A percentile compares a stretch with the other conserved stretches of the same genome.
Evolutionary conservation across 2,888 invertebrate species (phyloP).

Genomic region (Polylopha cassiicola): DNA sequence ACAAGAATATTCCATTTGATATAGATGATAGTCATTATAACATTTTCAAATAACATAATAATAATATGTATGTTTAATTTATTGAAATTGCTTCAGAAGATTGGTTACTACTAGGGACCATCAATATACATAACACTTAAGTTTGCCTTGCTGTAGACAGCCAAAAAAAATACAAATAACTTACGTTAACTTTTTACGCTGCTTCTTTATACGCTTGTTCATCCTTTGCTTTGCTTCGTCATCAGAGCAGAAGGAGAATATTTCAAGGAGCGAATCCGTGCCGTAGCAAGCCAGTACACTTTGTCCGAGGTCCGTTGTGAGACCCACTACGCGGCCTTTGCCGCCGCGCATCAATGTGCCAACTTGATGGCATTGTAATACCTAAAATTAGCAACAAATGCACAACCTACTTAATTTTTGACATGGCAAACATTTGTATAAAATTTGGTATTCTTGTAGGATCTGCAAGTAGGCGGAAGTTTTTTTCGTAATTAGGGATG

Average conservation of each 20-base stretch:
- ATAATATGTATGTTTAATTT: no score
- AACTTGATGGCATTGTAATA: slow-evolving; percentile 84
- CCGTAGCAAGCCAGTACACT: slow-evolving; percentile 89
- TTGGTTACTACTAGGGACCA: no score
- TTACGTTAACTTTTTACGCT: slow-evolving; percentile 77
- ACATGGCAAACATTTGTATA: no score
- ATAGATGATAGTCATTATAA: slow-evolving; percentile 9
- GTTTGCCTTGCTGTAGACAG: slow-evolving; percentile 2
- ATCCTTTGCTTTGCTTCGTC: slow-evolving; percentile 84
- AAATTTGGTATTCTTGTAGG: no score
- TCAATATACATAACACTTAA: no score
- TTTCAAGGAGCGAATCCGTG: slow-evolving; percentile 86
- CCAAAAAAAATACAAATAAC: slow-evolving; percentile 27
- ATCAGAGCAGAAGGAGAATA: slow-evolving; percentile 87
- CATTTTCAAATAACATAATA: no score
- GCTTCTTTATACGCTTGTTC: slow-evolving; percentile 87
- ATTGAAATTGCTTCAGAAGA: no score
- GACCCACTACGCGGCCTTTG: slow-evolving; percentile 85
- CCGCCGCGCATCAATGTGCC: slow-evolving; percentile 89
- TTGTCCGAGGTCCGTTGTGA: slow-evolving; percentile 84
- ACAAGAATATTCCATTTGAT: background rate
- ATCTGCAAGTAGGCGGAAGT: no score
- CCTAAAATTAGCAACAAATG: slow-evolving; percentile 36
- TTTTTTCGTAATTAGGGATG: no score
- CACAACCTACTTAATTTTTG: no score